Evolutionary conservation across 2,113 vertebrate species (phyloP).

Genomic region (Acanthisitta chloris): DNA sequence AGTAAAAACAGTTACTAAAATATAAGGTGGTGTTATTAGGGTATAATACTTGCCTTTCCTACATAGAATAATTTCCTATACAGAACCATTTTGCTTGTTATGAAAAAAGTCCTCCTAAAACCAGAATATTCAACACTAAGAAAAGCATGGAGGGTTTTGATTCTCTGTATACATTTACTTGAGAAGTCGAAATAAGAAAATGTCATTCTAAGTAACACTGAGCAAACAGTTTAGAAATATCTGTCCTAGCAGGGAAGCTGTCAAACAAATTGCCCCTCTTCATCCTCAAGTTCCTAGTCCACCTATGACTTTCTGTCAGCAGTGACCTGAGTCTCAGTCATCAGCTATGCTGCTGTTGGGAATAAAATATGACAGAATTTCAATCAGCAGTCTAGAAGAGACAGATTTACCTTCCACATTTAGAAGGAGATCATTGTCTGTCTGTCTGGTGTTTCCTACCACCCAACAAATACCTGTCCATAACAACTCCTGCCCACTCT

Average conservation of each 20-base stretch:
- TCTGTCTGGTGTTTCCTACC: background rate
- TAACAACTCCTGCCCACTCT: background rate
- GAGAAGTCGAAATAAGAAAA: background rate
- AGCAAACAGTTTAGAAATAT: background rate
- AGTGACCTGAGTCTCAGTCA: background rate
- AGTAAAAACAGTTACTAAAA: background rate
- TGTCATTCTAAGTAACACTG: background rate
- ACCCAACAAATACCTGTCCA: background rate
- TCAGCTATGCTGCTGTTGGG: background rate
- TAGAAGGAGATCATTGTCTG: background rate
- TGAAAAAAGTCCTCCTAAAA: background rate
- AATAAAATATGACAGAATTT: background rate
- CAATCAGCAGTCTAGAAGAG: background rate
- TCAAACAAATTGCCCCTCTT: background rate
- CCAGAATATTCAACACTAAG: background rate
- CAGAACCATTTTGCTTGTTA: background rate
- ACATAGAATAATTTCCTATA: background rate
- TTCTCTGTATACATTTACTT: background rate
- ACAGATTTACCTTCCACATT: background rate
- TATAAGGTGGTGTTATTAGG: background rate
- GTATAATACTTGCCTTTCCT: background rate
- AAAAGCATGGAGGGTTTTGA: background rate
- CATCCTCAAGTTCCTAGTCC: background rate
- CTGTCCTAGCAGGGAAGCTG: background rate
- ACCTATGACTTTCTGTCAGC: background rate